A percentile compares a stretch with the other conserved stretches of the same genome.
Conservation (phyloP, 2,888 invertebrate species). For the Nymphalis urticae region DNA sequence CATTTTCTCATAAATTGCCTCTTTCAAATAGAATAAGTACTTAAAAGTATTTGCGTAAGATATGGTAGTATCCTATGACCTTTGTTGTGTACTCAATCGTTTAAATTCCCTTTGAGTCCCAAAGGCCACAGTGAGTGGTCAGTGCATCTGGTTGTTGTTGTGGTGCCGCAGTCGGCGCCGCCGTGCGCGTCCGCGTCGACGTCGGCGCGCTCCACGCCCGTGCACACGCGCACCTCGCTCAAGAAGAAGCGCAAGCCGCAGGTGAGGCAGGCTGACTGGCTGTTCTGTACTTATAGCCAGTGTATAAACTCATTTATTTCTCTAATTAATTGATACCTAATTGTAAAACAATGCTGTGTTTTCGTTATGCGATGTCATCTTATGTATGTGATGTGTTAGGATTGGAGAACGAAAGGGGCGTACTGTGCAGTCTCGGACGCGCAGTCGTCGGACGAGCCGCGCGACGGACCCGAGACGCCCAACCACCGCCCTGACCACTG, state of each 20-base stretch:
- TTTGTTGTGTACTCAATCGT: too few relatives aligned
- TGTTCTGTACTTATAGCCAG: neutral
- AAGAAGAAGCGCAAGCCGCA: constrained; percentile 74
- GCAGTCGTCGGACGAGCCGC: constrained; percentile 66
- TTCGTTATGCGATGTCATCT: neutral
- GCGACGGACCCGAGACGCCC: constrained; percentile 26
- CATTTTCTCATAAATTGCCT: too few relatives aligned
- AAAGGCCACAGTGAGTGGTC: too few relatives aligned
- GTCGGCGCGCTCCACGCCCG: constrained; percentile 77
- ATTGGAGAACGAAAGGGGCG: constrained; percentile 74
- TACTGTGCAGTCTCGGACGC: constrained; percentile 69
- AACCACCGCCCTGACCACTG: constrained; percentile 14
- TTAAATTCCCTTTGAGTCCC: too few relatives aligned
- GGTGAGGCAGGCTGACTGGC: constrained; percentile 42
- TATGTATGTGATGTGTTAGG: constrained; percentile 47
- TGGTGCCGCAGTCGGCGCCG: constrained; percentile 31
- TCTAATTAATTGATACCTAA: neutral
- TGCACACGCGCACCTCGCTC: constrained; percentile 69
- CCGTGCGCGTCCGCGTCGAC: constrained; percentile 49
- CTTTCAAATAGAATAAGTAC: too few relatives aligned
- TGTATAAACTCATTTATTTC: neutral
- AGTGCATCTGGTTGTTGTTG: too few relatives aligned
- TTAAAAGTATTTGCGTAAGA: too few relatives aligned
- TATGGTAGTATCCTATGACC: too few relatives aligned
- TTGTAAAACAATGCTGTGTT: neutral